These are phyloP conservation scores for Urocolius indicus DNA, from an alignment of 2,113 vertebrate species.

Conservation along the genomic window DNA sequence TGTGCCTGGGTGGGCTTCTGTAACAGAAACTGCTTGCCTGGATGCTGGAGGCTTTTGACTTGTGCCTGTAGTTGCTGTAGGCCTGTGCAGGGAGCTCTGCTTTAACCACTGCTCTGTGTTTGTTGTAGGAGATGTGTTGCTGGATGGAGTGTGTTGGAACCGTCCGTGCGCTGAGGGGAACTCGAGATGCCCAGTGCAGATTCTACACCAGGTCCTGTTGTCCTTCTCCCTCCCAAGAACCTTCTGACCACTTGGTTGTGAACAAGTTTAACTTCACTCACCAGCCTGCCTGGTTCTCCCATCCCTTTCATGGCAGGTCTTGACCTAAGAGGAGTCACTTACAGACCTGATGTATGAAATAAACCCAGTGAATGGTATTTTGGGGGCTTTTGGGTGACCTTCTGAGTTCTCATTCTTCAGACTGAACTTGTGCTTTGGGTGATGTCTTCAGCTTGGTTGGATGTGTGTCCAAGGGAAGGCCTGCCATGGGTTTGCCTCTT, in stretches of 20 bases:
- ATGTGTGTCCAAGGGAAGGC: background rate
- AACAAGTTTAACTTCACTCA: background rate
- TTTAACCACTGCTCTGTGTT: background rate
- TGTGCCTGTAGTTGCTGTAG: background rate
- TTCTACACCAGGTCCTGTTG: background rate
- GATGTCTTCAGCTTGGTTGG: background rate
- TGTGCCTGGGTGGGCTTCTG: background rate
- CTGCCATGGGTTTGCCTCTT: rapidly evolving
- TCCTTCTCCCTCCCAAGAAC: background rate
- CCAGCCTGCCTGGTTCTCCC: background rate
- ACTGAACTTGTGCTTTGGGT: background rate
- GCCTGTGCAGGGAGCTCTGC: background rate
- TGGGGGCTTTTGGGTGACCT: background rate
- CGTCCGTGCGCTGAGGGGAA: background rate
- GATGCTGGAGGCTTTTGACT: background rate
- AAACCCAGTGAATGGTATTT: background rate
- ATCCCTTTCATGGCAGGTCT: background rate
- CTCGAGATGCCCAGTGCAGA: background rate
- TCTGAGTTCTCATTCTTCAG: background rate
- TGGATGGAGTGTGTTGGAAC: background rate
- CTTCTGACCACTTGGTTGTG: background rate
- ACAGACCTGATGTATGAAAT: constrained; percentile 16
- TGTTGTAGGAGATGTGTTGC: background rate
- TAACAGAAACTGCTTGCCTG: background rate
- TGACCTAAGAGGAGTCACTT: background rate